Conservation (phyloP, 2,113 vertebrate genomes). For the Petroica traversi region DNA sequence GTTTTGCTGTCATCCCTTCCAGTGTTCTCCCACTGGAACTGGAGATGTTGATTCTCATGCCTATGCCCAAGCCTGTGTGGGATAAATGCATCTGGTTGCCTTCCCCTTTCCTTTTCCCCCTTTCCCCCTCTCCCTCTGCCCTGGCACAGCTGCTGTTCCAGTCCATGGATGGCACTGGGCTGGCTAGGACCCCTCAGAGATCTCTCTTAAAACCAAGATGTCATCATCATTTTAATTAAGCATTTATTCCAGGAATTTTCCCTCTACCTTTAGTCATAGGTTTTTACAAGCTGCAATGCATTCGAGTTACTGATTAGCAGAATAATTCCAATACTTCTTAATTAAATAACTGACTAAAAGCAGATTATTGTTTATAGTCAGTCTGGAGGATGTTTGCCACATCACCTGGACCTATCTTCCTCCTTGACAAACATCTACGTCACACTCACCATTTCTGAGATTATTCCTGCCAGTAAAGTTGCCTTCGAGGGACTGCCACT, state of each 20-base stretch:
- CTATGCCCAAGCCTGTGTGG: background rate
- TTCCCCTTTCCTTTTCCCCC: background rate
- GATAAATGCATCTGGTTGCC: background rate
- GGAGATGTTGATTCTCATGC: background rate
- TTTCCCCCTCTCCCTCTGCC: background rate
- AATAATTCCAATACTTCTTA: background rate
- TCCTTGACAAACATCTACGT: background rate
- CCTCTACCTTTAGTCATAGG: background rate
- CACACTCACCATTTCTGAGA: background rate
- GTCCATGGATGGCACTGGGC: background rate
- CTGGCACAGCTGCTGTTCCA: background rate
- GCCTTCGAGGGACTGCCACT: background rate
- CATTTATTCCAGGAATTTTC: background rate
- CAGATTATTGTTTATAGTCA: background rate
- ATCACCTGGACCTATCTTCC: background rate
- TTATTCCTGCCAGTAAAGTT: background rate
- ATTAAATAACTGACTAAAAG: background rate
- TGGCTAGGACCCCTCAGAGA: background rate
- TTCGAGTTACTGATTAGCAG: background rate
- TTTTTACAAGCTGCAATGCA: background rate
- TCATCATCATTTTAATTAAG: background rate
- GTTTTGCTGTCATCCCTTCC: background rate
- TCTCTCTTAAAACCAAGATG: background rate
- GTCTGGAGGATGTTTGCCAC: background rate
- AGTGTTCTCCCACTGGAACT: background rate